These are phyloP conservation scores for Mormyrus lacerda DNA, from an alignment of 2,113 vertebrate genomes.

Conservation along the genomic window DNA sequence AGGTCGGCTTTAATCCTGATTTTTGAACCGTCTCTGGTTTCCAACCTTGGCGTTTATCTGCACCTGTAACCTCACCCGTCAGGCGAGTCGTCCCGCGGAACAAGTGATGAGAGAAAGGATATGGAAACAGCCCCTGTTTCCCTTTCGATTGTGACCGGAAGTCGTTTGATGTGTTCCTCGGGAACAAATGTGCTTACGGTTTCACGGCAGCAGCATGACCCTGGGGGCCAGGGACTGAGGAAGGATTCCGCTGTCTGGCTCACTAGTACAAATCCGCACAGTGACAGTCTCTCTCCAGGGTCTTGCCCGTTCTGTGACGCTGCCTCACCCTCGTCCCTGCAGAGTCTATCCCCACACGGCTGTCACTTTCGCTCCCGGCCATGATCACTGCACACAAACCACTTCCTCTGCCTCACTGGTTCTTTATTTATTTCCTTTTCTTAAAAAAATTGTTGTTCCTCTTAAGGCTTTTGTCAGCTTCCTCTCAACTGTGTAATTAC, in stretches of 20 bases:
- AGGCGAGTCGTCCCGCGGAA: conserved; percentile 22
- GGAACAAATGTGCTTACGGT: background rate
- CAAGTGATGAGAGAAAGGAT: background rate
- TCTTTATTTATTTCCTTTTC: background rate
- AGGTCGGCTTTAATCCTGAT: background rate
- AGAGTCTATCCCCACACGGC: conserved; percentile 50
- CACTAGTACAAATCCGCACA: conserved; percentile 20
- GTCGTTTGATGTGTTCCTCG: background rate
- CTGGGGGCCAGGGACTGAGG: background rate
- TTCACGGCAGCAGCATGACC: background rate
- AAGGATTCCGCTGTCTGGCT: background rate
- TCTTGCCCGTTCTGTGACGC: conserved; percentile 15
- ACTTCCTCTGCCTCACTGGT: background rate
- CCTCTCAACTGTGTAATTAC: conserved; percentile 41
- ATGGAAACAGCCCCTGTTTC: conserved; percentile 20
- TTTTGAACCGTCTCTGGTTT: background rate
- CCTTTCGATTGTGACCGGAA: background rate
- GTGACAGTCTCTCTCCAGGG: conserved; percentile 25
- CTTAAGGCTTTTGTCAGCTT: conserved; percentile 26
- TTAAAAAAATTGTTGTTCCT: background rate
- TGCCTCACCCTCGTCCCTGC: conserved; percentile 34
- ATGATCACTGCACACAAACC: too few relatives aligned
- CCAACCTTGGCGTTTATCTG: background rate
- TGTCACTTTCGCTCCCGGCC: background rate
- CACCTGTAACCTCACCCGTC: background rate